Evolutionary conservation across 2,797 vertebrate genomes (phyloP), one percentile per base, ranked within the genome.

Genomic region (Phaenicophaeus curvirostris): DNA sequence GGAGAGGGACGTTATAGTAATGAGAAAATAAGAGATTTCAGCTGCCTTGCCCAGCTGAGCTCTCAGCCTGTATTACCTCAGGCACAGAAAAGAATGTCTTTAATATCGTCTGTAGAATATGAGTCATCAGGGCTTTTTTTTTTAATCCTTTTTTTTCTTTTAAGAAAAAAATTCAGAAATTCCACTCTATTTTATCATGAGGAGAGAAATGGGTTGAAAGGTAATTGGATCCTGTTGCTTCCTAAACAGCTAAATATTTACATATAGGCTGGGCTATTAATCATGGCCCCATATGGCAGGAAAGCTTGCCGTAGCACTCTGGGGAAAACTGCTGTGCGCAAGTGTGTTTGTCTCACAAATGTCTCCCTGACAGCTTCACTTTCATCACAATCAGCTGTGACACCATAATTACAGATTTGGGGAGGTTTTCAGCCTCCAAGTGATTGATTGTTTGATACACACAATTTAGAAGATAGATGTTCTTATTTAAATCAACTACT

Each of bases 391-490:
- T 97, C 96, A 97, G 92, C 92, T 66, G 88, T 95, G 96, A 97
- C 97, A 97, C 95, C 93, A 91, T 97, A 97, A 97, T 98, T 97
- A 97, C 97, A 96, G 95, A 97, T 96, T 85, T 92, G 88, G 94
- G 94, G 96, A 95, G 95, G 86, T 96, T 96, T 96, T 94, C 94
- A 94, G 95, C 89, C 93, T 93, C 72, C 50, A 31, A 65, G 91
- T 97, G 96, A 97, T 95, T 83, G 97, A 97, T 97, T 95, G 97
- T 97, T 98, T 97, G 96, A 96, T 96, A 96, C 89, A 97, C 95
- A 96, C 94, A 94, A 93, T 97, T 97, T 96, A 74, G 91, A 96
- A 97, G 97, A 97, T 97, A 86, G 95, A 98, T 97, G 97, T 93
- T 96, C 96, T 91, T 91, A 93, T 97, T 96, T 88, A 95, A 96